Percentiles rank a stretch among this genome's conserved stretches.
Evolutionary conservation across 2,797 vertebrate genomes (phyloP).

Genomic region (Simalia tracyae): DNA sequence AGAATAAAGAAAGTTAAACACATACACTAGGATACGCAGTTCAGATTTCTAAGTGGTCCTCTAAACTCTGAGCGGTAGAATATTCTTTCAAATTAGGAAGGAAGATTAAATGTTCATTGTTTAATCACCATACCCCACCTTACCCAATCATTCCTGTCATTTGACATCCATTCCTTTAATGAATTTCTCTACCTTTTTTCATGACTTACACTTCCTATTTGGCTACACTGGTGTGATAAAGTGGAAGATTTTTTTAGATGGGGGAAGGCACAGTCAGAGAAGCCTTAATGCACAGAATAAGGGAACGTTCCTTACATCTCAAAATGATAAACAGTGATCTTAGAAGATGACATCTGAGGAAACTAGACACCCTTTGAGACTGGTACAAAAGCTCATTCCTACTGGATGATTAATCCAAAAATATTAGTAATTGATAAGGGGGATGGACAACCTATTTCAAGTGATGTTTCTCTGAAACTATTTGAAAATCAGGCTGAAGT

Average conservation of each 20-base stretch:
- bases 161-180: background rate
- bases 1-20: background rate
- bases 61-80: background rate
- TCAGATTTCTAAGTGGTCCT: background rate
- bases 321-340: background rate
- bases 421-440: background rate
- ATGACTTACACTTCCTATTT: background rate
- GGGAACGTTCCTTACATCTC: background rate
- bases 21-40: background rate
- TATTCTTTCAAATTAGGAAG: background rate
- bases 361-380: background rate
- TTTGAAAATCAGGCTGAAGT: background rate
- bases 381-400: background rate
- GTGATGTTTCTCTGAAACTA: background rate
- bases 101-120: background rate
- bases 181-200: background rate
- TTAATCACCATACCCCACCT: background rate
- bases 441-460: background rate
- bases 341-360: background rate
- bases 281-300: background rate
- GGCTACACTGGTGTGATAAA: background rate
- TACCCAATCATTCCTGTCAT: background rate
- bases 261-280: background rate
- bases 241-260: background rate
- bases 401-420: background rate